Base-by-base conservation (phyloP, 2,113 vertebrate species). In the Takifugu flavidus region DNA sequence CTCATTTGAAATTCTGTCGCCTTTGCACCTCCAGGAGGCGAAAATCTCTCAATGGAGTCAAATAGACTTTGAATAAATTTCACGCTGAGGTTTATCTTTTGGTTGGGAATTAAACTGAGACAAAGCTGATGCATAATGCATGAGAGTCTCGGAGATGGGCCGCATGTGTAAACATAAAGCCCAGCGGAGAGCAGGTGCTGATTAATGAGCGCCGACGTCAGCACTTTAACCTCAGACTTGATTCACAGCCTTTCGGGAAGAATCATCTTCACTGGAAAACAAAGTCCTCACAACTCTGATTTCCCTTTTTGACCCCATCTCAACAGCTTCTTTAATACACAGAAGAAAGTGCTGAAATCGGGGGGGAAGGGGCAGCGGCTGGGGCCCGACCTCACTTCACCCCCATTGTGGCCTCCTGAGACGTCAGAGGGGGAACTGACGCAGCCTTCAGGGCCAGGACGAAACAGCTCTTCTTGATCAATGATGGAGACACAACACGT, bases 41-140 rank as follows among this genome's bases (percentile, higher is more conserved):
- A n/a, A 52, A 5, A 0, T n/a, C n/a, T 52, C 4, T 6, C 13
- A 15, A 15, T 15, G 11, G 13, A 15, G 1, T 1, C 4, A 8
- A 15, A 15, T 3, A 2, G 12, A 15, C 44, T 14, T 14, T 45
- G 44, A 45, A 45, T 15, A 15, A 15, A 15, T 44, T 13, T 6
- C 44, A 15, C 13, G 13, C 44, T 45, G 44, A 14, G 13, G 12
- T 45, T 45, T 45, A 45, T 45, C 34, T 39, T 11, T 11, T 39
- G 34, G 44, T 45, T 44, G 44, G 44, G 44, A 83, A 75, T 55
- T 6, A 42, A 26, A 59, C 11, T 3, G 26, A 49, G 72, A 70
- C 70, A 49, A 0, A 58, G 7, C 47, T 15, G 39, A 77, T 85
- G 75, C 55, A 79, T 85, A 59, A 85, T 82, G 67, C 0, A 85